Evolutionary conservation across 2,888 invertebrate species (phyloP), one percentile per base, ranked within the genome.

Genomic region (Mythimna loreyi): DNA sequence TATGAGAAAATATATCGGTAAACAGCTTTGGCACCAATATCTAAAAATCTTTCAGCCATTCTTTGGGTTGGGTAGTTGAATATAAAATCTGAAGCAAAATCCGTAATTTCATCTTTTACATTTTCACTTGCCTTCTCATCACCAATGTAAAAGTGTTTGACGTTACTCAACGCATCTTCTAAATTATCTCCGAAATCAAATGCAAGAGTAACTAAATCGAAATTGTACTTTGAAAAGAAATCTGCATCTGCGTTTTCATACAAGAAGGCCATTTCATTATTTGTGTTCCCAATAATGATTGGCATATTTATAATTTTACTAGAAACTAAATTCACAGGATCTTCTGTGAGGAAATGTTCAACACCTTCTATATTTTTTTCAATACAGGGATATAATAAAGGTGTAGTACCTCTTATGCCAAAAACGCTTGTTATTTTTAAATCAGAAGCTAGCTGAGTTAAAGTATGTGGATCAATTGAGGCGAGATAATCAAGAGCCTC

Each of bases 1-100:
- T 80, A 75, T 9, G 75, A 79, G 47, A 75, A 80, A 25, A 79
- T 36, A n/a, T 78, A 80, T 3, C 72, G 45, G 13, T 72, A 80
- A 11, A 80, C 63, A 13, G 23, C 53, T 9, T 7, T 25, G 13
- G 63, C 72, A 21, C 68, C 76, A 0, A 40, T 53, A 25, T 68
- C 53, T n/a, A 68, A 28, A 49, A 73, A 56, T 30, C 49, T 45
- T 50, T 77, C 45, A 19, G 62, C 59, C 61, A 61, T 71, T 49
- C 77, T 66, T 25, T 71, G 67, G 1, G 77, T 77, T 30, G 78
- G 63, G n/a, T 78, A 68, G 19, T 47, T 64, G 3, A 68, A 72
- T 36, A 68, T 3, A 21, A 67, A 55, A 57, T 75, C 75, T 13
- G 70, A 53, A 7, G 33, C 66, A 40, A 69, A 74, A 4, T 76